A percentile compares a stretch with the other conserved stretches of the same genome.
Conservation (phyloP, 2,888 invertebrate species). For the Chaitophorus viminalis region DNA sequence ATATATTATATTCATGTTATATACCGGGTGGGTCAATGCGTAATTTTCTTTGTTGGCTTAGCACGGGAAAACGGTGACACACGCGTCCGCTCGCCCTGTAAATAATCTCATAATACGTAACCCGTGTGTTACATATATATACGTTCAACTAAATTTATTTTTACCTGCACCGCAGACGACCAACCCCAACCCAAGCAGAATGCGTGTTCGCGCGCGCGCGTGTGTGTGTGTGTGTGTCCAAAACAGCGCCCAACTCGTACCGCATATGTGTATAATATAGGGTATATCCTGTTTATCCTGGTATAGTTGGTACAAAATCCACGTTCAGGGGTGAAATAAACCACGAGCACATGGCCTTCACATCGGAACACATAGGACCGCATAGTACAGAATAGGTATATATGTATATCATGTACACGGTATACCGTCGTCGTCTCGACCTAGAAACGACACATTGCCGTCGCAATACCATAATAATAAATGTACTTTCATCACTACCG, state of each 20-base stretch:
- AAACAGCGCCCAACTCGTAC: neutral
- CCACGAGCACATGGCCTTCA: neutral
- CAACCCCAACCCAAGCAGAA: neutral
- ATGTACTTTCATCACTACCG: no score
- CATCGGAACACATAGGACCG: neutral
- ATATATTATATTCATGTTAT: neutral
- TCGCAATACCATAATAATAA: no score
- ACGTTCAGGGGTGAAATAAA: neutral
- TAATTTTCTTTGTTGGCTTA: neutral
- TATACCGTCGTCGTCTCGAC: neutral
- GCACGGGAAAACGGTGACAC: neutral
- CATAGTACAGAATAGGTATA: neutral
- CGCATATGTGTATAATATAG: neutral
- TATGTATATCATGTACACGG: neutral
- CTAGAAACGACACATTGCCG: neutral
- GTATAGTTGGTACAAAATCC: no score
- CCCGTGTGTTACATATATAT: no score
- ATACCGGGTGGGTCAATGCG: neutral
- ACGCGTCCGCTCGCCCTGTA: no score
- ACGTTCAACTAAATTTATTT: no score
- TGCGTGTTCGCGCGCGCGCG: neutral
- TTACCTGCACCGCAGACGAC: neutral
- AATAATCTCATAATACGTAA: no score
- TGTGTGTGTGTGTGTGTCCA: neutral
- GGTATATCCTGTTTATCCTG: no score